These are phyloP conservation scores for Crax fasciolata DNA, from an alignment of 2,797 vertebrate genomes.

Conservation along the genomic window DNA sequence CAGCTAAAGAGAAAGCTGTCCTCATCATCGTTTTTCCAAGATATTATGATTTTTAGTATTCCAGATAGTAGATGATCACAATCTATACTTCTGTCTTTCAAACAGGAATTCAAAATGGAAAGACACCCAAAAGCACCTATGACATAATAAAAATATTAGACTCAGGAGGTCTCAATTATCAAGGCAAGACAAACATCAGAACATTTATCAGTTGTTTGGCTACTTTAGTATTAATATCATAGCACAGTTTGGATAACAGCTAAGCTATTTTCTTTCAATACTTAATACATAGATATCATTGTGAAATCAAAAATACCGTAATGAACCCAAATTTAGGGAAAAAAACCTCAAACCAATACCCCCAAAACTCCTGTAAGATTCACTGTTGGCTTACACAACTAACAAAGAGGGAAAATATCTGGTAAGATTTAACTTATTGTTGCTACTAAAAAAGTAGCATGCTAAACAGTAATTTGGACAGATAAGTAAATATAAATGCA, in stretches of 20 bases:
- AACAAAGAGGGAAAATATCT: background rate
- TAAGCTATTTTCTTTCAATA: background rate
- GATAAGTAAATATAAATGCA: background rate
- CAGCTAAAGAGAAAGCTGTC: conserved; percentile 94
- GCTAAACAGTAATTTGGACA: background rate
- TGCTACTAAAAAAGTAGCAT: background rate
- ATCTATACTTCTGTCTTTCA: conserved; percentile 82
- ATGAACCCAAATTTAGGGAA: background rate
- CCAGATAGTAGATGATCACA: conserved; percentile 89
- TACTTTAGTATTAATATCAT: background rate
- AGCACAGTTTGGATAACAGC: background rate
- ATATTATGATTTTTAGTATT: conserved; percentile 89
- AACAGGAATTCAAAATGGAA: conserved; percentile 91
- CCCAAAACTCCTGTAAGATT: background rate
- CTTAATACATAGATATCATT: background rate
- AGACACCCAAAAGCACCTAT: conserved; percentile 92
- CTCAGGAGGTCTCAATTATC: background rate
- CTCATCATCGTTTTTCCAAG: conserved; percentile 91
- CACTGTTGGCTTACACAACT: background rate
- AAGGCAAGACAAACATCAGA: background rate
- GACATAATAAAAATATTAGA: background rate
- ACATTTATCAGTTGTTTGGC: background rate
- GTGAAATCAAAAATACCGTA: background rate
- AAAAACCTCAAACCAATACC: background rate
- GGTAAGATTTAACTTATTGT: background rate